Evolutionary conservation across 2,797 vertebrate species (phyloP).

Genomic region (Champsocephalus esox): DNA sequence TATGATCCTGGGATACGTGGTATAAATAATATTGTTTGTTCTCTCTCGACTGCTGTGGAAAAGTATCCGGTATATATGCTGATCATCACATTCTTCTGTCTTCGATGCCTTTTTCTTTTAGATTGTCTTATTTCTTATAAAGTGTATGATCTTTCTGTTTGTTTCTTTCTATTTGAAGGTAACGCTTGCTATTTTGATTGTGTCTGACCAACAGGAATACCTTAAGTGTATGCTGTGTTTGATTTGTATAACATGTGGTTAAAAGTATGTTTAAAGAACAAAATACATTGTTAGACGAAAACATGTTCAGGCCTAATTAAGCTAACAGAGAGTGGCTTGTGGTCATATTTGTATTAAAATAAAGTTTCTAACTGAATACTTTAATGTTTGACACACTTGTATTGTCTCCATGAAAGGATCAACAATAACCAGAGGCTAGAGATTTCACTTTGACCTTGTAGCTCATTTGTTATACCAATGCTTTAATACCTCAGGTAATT

Average conservation of each 20-base stretch:
- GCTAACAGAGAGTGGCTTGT: constrained; percentile 68
- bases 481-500: constrained; percentile 10
- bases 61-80: constrained; percentile 54
- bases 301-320: constrained; percentile 53
- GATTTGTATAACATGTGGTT: constrained; percentile 79
- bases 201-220: constrained; percentile 75
- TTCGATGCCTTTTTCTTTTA: constrained; percentile 70
- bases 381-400: constrained; percentile 12
- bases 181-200: constrained; percentile 67
- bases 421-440: constrained; percentile 29
- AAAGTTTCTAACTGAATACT: constrained; percentile 78
- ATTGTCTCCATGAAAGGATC: constrained; percentile 24
- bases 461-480: constrained; percentile 26
- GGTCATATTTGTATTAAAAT: constrained; percentile 79
- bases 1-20: constrained; percentile 60
- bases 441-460: constrained; percentile 1
- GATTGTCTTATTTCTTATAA: constrained; percentile 67
- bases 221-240: constrained; percentile 78
- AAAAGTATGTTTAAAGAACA: constrained; percentile 77
- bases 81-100: constrained; percentile 66
- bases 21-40: constrained; percentile 57
- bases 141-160: constrained; percentile 39
- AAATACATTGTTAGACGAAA: constrained; percentile 72
- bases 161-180: constrained; percentile 63
- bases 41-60: constrained; percentile 63